Evolutionary conservation across 2,113 vertebrate species (phyloP), one percentile per base, ranked within the genome.

Genomic region (Talpa occidentalis): DNA sequence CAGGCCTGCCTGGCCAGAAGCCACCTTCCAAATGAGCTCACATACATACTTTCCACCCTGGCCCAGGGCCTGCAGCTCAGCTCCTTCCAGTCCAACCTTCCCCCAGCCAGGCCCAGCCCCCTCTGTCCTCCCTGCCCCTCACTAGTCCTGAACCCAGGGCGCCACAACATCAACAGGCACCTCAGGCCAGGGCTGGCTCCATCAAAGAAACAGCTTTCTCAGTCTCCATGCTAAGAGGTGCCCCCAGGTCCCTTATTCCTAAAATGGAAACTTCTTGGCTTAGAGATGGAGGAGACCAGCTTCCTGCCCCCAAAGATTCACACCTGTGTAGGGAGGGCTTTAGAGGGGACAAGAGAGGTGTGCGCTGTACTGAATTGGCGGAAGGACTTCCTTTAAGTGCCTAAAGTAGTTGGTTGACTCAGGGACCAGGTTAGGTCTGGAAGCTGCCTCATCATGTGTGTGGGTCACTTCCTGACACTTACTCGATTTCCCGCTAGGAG

Each of bases 21-120:
- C 97, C 97, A 96, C 94, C 90, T 94, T 97, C 95, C 97, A 96
- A 97, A 60, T 97, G 97, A 97, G 97, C 94, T 97, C 97, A 97
- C 95, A 94, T 93, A 94, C 96, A 97, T 96, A 97, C 95, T 97
- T 97, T 97, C 97, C 97, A 97, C 73, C 35, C 96, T 97, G 97
- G 97, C 96, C 88, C 78, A 70, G 26, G 14, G 88, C 97, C 93
- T 24, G 52, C 44, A 80, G 92, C 94, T 82, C 79, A 94, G 91
- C 24, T 93, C 88, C 94, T 94, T 97, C 92, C 94, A 97, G 94
- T 92, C 94, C 92, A 77, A 90, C 91, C 81, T 95, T 94, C 73
- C 73, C 64, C 73, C 37, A 77, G 83, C 59, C 94, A 93, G 89
- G 56, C 93, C 92, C 94, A 95, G 80, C 92, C 88, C 79, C 77